These are phyloP conservation scores for Sinotaia quadrata DNA, from an alignment of 2,888 invertebrate species.

Conservation along the genomic window DNA sequence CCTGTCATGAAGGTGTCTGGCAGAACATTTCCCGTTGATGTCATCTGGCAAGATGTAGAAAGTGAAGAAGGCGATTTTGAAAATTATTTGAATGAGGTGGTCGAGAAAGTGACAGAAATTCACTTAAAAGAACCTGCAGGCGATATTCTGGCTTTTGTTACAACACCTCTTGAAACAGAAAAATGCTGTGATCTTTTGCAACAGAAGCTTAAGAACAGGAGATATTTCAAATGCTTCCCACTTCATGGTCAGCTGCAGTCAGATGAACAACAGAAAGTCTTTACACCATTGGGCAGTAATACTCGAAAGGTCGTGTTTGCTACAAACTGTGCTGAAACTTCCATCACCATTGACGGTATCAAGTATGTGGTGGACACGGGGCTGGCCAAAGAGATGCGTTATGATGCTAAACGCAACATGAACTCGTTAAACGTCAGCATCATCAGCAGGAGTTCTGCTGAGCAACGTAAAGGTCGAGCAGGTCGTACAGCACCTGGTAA, in stretches of 20 bases:
- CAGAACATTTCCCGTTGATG: constrained; percentile 69
- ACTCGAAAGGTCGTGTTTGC: constrained; percentile 71
- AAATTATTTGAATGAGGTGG: constrained; percentile 52
- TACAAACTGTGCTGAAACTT: constrained; percentile 73
- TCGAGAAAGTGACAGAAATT: constrained; percentile 60
- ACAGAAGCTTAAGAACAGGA: constrained; percentile 31
- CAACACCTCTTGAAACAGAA: constrained; percentile 65
- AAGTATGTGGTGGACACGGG: constrained; percentile 72
- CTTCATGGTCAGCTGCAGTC: constrained; percentile 66
- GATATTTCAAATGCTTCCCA: constrained; percentile 48
- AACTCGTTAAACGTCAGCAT: constrained; percentile 56
- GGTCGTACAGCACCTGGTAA: constrained; percentile 70
- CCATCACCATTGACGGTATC: constrained; percentile 71
- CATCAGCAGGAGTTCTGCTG: constrained; percentile 69
- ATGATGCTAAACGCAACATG: constrained; percentile 64
- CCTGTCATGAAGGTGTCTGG: constrained; percentile 67
- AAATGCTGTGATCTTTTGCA: constrained; percentile 53
- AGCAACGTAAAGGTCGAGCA: constrained; percentile 72
- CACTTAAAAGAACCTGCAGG: constrained; percentile 58
- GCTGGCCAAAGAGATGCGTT: constrained; percentile 68
- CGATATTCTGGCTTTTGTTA: constrained; percentile 72
- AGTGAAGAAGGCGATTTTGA: constrained; percentile 41
- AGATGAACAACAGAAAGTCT: constrained; percentile 67
- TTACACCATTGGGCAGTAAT: constrained; percentile 48
- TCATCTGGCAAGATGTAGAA: constrained; percentile 58